Conservation (phyloP, 2,797 vertebrate species). For the Sebastes minor region DNA sequence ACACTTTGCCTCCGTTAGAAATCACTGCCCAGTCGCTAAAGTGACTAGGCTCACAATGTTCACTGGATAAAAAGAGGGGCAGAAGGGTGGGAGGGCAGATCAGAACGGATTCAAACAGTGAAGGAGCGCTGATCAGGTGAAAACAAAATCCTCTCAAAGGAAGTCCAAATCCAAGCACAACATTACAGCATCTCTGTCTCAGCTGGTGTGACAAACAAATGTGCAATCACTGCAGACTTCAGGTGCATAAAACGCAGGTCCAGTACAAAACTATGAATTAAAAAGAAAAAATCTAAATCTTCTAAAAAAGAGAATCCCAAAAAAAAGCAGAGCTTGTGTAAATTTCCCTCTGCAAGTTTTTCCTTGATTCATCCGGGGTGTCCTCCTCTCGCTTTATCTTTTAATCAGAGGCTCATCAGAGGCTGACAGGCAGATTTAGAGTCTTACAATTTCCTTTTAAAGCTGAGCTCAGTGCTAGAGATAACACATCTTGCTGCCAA, state of each 20-base stretch:
- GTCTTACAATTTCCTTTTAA: slow-evolving; percentile 66
- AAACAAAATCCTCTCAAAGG: slow-evolving; percentile 49
- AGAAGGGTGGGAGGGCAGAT: neutral
- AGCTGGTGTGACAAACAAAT: slow-evolving; percentile 16
- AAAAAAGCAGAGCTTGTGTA: neutral
- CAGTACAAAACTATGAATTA: neutral
- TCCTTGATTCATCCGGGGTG: slow-evolving; percentile 39
- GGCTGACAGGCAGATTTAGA: slow-evolving; percentile 48
- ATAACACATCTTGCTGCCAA: slow-evolving; percentile 55
- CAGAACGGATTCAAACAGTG: slow-evolving; percentile 19
- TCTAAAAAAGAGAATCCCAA: neutral
- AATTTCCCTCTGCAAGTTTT: slow-evolving; percentile 27
- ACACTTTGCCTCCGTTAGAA: slow-evolving; percentile 17
- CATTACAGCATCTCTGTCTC: slow-evolving; percentile 29
- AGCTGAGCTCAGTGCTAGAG: slow-evolving; percentile 59
- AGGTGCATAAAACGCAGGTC: slow-evolving; percentile 13
- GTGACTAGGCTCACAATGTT: slow-evolving; percentile 36
- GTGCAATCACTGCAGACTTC: slow-evolving; percentile 31
- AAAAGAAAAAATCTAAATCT: slow-evolving; percentile 4
- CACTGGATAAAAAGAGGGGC: neutral
- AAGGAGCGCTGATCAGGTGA: slow-evolving; percentile 51
- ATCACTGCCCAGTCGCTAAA: slow-evolving; percentile 36
- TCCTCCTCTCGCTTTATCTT: slow-evolving; percentile 35
- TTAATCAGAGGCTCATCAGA: slow-evolving; percentile 48
- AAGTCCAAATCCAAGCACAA: slow-evolving; percentile 43